These are phyloP conservation scores for Chironomus striatipennis DNA, from an alignment of 1,140 invertebrate species.

Conservation along the genomic window DNA sequence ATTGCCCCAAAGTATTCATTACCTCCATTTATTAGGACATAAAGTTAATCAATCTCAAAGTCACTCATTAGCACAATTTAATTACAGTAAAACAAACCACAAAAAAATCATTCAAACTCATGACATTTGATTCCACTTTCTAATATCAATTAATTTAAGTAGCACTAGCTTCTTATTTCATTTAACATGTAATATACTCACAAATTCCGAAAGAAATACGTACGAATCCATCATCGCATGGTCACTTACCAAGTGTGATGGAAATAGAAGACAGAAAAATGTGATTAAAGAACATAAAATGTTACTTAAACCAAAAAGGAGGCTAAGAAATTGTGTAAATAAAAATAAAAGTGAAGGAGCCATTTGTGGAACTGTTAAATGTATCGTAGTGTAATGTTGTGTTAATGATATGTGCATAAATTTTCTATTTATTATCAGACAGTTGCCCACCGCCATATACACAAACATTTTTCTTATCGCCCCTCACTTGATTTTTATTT, in stretches of 20 bases:
- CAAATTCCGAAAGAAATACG: neutral
- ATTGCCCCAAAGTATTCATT: too few species aligned
- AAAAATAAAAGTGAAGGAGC: conserved; percentile 5
- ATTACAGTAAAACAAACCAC: neutral
- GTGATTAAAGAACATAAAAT: conserved; percentile 22
- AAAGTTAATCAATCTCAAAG: too few species aligned
- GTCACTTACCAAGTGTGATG: neutral
- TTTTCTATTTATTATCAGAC: conserved; percentile 20
- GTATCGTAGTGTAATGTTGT: conserved; percentile 3
- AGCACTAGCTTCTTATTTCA: neutral
- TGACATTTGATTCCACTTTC: conserved; percentile 8
- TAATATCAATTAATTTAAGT: conserved; percentile 4
- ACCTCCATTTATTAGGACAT: too few species aligned
- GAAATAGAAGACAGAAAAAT: neutral
- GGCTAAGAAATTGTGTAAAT: conserved; percentile 15
- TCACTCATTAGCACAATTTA: too few species aligned
- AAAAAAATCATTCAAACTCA: neutral
- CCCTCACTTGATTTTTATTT: conserved; percentile 9
- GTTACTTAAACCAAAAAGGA: conserved; percentile 7
- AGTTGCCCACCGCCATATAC: neutral
- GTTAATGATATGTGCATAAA: conserved; percentile 23
- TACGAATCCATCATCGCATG: neutral
- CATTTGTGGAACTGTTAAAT: neutral
- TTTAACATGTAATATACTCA: too few species aligned
- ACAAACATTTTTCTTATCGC: conserved; percentile 2